phyloP scores from a whole-genome alignment of 2,888 invertebrate species.

The Cosmopolites sordidus region DNA sequence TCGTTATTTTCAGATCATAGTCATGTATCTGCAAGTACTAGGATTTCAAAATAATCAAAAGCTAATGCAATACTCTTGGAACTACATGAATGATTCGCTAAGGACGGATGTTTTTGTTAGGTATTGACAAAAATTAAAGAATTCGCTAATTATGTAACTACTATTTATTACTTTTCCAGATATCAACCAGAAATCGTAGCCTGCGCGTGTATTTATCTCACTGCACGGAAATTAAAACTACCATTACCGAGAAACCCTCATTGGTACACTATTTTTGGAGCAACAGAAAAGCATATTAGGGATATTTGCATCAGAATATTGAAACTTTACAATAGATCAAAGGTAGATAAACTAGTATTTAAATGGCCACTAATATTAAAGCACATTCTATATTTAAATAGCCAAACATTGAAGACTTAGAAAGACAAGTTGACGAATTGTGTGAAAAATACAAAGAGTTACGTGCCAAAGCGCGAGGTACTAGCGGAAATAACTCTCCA shows the following conservation, averaged over 20 bases:
- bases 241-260: constrained; percentile 82
- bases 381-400: constrained; percentile 33
- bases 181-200: constrained; percentile 97
- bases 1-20: constrained; percentile 61
- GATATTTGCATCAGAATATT: constrained; percentile 81
- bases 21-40: constrained; percentile 91
- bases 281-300: constrained; percentile 74
- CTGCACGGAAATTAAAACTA: constrained; percentile 82
- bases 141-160: background rate
- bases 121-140: constrained; percentile 14
- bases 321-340: constrained; percentile 75
- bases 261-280: constrained; percentile 87
- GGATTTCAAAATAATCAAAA: constrained; percentile 82
- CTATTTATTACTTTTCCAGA: constrained; percentile 40
- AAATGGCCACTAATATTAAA: background rate
- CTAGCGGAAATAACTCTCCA: constrained; percentile 51
- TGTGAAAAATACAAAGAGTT: constrained; percentile 67
- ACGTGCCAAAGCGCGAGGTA: constrained; percentile 53
- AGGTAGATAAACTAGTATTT: too few species aligned
- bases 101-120: constrained; percentile 92
- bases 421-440: constrained; percentile 69
- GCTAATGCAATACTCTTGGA: constrained; percentile 96
- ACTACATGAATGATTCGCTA: constrained; percentile 99
- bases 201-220: constrained; percentile 97
- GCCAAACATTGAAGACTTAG: constrained; percentile 68